Base-by-base conservation (phyloP, 2,797 vertebrate genomes). In the Neoniphon sammara region DNA sequence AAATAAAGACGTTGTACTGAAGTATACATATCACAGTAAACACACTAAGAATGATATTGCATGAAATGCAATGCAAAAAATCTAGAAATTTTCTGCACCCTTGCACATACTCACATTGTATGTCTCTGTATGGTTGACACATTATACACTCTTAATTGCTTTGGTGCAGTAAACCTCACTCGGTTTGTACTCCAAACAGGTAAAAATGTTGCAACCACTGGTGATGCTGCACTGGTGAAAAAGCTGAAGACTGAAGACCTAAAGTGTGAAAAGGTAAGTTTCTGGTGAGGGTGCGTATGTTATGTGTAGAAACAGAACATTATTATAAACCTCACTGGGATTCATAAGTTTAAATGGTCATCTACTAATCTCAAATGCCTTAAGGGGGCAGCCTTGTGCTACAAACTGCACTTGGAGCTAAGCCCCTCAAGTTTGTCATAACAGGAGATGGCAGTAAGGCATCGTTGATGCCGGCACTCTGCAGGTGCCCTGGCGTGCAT, bases 371-470 rank as follows among this genome's bases (percentile, higher is more conserved):
- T 2, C 25, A 18, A 12, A 12, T 2, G 4, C 88, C 91, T 73
- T 58, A 59, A 75, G 90, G 58, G 79, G 90, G 90, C 91, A 83
- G 87, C 52, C 25, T 85, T 83, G 75, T 17, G 64, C 79, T 27
- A 83, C 15, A 77, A 81, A 88, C 87, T 2, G 0, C 54, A 7
- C 21, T 31, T 46, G 15, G 17, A 72, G 9, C 23, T 34, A n/a
- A 34, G 54, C 50, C 18, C 59, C 70, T 80, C 18, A 73, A 46
- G 57, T 77, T 71, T 75, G 70, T 50, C 50, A 66, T 79, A 81
- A 85, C 78, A 73, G 75, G 77, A 88, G 88, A 83, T 83, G 91
- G 77, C 81, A 88, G 78, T 53, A 75, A 85, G 70, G 83, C 80
- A 60, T 78, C 77, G 36, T 42, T 70, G 81, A 79, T 74, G 75